phyloP scores from a whole-genome alignment of 2,113 vertebrate species.

The Dicrurus megarhynchus region DNA sequence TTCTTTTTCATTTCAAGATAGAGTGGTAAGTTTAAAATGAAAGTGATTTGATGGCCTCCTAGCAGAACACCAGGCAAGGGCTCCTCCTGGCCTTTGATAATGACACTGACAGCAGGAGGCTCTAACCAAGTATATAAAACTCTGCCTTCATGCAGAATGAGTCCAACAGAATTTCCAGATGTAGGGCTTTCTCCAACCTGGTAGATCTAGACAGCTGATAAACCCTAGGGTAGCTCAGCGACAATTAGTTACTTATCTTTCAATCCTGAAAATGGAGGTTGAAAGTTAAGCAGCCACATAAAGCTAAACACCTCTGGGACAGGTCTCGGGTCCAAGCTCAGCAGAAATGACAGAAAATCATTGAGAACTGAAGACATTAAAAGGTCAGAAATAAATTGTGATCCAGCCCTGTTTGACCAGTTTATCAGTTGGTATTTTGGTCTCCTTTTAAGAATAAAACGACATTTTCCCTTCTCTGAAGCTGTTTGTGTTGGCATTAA shows the following conservation, averaged over 20 bases:
- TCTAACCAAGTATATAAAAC: not conserved
- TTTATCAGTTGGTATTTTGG: constrained; percentile 73
- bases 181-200: not conserved
- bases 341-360: constrained; percentile 79
- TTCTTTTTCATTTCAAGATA: not conserved
- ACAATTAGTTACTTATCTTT: constrained; percentile 72
- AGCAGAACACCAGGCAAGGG: not conserved
- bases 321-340: constrained; percentile 18
- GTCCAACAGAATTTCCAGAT: not conserved
- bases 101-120: not conserved
- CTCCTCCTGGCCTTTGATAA: not conserved
- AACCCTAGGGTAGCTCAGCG: constrained; percentile 26
- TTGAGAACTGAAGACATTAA: constrained; percentile 72
- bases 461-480: constrained; percentile 50
- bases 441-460: constrained; percentile 54
- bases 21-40: not conserved
- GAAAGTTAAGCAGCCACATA: constrained; percentile 69
- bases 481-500: constrained; percentile 43
- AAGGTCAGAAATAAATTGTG: constrained; percentile 81
- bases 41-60: not conserved
- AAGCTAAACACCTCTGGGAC: constrained; percentile 64
- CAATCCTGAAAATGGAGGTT: constrained; percentile 58
- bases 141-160: not conserved
- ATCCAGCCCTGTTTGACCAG: constrained; percentile 75
- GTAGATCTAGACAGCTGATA: constrained; percentile 49